A percentile compares a stretch with the other conserved stretches of the same genome.
phyloP scores from a whole-genome alignment of 2,888 invertebrate species.

The Calameuta filiformis region DNA sequence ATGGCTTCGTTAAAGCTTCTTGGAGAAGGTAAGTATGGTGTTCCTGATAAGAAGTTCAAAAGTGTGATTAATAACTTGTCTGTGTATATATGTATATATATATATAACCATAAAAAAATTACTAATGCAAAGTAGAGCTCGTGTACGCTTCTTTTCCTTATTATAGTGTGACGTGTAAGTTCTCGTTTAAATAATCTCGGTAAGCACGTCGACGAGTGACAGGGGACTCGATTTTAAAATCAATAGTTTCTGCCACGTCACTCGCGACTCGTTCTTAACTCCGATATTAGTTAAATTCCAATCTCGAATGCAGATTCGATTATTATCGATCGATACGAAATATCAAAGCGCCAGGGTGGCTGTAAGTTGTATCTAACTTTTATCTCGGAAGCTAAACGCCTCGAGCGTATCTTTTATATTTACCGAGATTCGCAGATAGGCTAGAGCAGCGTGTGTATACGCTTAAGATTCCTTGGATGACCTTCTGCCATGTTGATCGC shows the following conservation, averaged over 20 bases:
- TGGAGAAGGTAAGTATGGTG: background rate
- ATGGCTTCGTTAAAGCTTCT: background rate
- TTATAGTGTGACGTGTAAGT: background rate
- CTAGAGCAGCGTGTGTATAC: background rate
- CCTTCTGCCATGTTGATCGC: conserved; percentile 7
- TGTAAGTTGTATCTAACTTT: background rate
- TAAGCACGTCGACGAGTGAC: background rate
- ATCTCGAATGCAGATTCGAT: background rate
- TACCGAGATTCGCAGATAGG: conserved; percentile 2
- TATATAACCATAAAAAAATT: background rate
- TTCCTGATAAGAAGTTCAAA: background rate
- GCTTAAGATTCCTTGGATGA: background rate
- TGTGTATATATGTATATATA: background rate
- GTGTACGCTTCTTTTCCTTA: background rate
- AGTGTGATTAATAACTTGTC: background rate
- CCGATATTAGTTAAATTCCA: background rate
- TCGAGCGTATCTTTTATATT: background rate
- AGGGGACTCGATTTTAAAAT: background rate
- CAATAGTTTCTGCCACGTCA: background rate
- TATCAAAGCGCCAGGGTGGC: background rate
- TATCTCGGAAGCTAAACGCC: background rate
- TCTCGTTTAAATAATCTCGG: background rate
- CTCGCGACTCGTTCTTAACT: background rate
- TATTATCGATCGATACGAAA: background rate
- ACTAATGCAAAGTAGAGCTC: background rate